A percentile compares a stretch with the other conserved stretches of the same genome.
These are phyloP conservation scores for Hymenochirus boettgeri DNA, from an alignment of 2,113 vertebrate species.

Conservation along the genomic window DNA sequence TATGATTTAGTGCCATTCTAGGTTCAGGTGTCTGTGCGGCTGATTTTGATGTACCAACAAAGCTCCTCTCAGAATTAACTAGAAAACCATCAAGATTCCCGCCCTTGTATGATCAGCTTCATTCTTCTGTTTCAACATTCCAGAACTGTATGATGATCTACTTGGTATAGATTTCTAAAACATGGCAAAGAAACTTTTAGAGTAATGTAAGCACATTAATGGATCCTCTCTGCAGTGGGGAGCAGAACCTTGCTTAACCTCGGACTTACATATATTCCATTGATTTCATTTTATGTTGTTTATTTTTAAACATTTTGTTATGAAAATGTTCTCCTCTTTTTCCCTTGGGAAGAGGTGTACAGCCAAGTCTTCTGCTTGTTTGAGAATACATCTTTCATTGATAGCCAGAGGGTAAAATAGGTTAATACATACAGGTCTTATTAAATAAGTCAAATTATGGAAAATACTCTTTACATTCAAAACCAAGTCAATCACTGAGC, in stretches of 20 bases:
- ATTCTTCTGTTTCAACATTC: too few relatives aligned
- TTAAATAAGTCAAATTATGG: slow-evolving; percentile 20
- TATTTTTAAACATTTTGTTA: slow-evolving; percentile 33
- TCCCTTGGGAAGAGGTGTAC: slow-evolving; percentile 21
- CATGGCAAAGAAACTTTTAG: too few relatives aligned
- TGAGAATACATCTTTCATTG: slow-evolving; percentile 37
- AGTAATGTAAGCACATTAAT: too few relatives aligned
- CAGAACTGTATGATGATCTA: too few relatives aligned
- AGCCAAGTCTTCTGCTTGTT: slow-evolving; percentile 24
- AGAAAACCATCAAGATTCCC: too few relatives aligned
- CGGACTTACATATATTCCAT: slow-evolving; percentile 8
- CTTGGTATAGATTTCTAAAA: too few relatives aligned
- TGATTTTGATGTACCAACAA: too few relatives aligned
- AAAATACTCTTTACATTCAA: slow-evolving; percentile 11
- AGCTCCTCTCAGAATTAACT: too few relatives aligned
- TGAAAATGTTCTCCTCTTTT: slow-evolving; percentile 33
- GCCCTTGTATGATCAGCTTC: too few relatives aligned
- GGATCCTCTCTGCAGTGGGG: not conserved
- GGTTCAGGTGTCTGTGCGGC: too few relatives aligned
- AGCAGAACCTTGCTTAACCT: slow-evolving; percentile 1
- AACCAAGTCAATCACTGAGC: slow-evolving; percentile 5
- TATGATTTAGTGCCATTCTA: too few relatives aligned
- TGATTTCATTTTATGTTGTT: slow-evolving; percentile 27
- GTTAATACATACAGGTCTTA: slow-evolving; percentile 27
- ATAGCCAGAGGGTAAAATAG: slow-evolving; percentile 25